Percentiles rank a stretch among this genome's conserved stretches.
Conservation (phyloP, 2,113 vertebrate genomes). For the Macrotis lagotis region DNA sequence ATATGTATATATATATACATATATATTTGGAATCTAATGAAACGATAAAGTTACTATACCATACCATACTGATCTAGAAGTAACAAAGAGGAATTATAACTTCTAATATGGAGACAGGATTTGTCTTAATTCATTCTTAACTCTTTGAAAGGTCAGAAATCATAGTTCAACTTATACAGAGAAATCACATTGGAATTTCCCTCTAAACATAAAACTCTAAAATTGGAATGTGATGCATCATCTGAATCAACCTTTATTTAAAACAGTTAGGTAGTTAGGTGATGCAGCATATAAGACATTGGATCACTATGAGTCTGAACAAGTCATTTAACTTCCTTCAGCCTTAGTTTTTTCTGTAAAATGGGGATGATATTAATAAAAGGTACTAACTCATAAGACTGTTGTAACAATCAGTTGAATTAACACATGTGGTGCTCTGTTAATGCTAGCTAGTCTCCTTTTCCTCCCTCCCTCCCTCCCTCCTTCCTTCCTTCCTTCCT, state of each 20-base stretch:
- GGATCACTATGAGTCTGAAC: not conserved
- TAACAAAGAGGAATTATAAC: too few species aligned
- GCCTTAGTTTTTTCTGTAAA: not conserved
- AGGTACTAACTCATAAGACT: not conserved
- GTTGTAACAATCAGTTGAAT: not conserved
- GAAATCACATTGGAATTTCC: slow-evolving; percentile 24
- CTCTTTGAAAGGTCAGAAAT: slow-evolving; percentile 30
- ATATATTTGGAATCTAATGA: slow-evolving; percentile 70
- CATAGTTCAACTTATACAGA: not conserved
- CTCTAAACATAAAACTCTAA: slow-evolving; percentile 10
- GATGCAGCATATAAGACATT: not conserved
- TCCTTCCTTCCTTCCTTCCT: too few species aligned
- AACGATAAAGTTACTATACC: slow-evolving; percentile 48
- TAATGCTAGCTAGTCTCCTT: not conserved
- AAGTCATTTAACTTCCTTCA: not conserved
- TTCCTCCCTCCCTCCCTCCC: too few species aligned
- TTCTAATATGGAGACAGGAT: too few species aligned
- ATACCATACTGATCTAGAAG: slow-evolving; percentile 3
- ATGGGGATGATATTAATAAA: not conserved
- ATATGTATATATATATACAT: too few species aligned
- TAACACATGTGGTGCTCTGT: not conserved
- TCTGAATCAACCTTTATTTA: not conserved
- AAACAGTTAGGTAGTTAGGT: not conserved
- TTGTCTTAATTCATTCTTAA: slow-evolving; percentile 56
- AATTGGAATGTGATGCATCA: not conserved